phyloP scores from a whole-genome alignment of 2,113 vertebrate species.

The Hippolais icterina region DNA sequence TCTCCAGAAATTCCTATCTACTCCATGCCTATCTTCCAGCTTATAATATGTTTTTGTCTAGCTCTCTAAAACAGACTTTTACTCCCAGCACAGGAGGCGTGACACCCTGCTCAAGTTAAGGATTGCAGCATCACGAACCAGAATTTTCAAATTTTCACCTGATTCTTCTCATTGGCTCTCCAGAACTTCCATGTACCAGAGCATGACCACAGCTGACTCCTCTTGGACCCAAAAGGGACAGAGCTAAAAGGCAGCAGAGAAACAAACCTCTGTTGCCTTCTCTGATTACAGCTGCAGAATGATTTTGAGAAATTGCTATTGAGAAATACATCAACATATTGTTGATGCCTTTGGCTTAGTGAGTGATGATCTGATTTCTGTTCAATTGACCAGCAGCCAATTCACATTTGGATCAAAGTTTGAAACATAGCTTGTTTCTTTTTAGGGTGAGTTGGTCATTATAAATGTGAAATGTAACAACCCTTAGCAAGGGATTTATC shows the following conservation, averaged over 20 bases:
- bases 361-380: slow-evolving; percentile 69
- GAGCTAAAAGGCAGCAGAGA: neutral
- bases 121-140: neutral
- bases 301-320: slow-evolving; percentile 58
- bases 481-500: neutral
- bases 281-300: slow-evolving; percentile 53
- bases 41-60: neutral
- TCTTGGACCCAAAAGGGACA: neutral
- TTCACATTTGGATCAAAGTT: slow-evolving; percentile 47
- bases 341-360: slow-evolving; percentile 40
- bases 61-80: neutral
- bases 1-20: neutral
- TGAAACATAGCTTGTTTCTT: neutral
- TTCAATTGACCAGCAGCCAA: slow-evolving; percentile 64
- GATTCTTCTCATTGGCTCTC: neutral
- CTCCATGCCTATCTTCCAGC: neutral
- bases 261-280: slow-evolving; percentile 25
- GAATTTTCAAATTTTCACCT: neutral
- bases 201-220: neutral
- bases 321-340: slow-evolving; percentile 54
- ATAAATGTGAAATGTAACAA: neutral
- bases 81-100: fast-evolving
- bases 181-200: neutral
- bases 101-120: neutral
- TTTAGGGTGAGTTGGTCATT: neutral